Conservation (phyloP, 1,140 invertebrate species). For the Dermatophagoides farinae region DNA sequence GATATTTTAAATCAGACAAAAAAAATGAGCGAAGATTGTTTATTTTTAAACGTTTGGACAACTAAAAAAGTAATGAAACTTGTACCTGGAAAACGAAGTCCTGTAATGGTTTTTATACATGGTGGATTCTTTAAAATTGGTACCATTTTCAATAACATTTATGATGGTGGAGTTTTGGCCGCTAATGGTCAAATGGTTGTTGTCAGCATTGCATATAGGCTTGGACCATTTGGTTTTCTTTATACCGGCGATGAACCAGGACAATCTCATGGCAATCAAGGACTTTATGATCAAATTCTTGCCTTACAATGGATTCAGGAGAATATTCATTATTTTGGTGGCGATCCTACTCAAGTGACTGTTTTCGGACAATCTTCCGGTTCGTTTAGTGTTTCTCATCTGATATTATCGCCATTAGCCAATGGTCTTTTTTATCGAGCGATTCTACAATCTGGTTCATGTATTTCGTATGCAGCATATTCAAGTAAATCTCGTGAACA, state of each 20-base stretch:
- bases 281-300: constrained; percentile 30
- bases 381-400: constrained; percentile 76
- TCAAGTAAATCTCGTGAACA: not conserved
- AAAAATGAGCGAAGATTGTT: constrained; percentile 24
- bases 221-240: constrained; percentile 76
- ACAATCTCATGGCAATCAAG: constrained; percentile 50
- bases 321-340: constrained; percentile 79
- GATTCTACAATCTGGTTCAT: constrained; percentile 35
- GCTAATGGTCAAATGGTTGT: constrained; percentile 76
- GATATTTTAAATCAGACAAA: not conserved
- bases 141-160: constrained; percentile 51
- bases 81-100: not conserved
- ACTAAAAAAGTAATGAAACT: constrained; percentile 7
- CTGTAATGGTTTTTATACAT: constrained; percentile 21
- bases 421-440: constrained; percentile 55
- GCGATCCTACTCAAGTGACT: constrained; percentile 79
- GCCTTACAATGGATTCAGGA: constrained; percentile 66
- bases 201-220: constrained; percentile 81
- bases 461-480: not conserved
- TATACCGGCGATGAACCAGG: constrained; percentile 51
- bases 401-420: constrained; percentile 63
- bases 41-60: constrained; percentile 28
- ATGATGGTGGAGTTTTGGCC: constrained; percentile 64
- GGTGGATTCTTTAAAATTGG: constrained; percentile 32
- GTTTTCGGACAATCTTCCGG: constrained; percentile 90